Evolutionary conservation across 1,140 invertebrate genomes (phyloP).

Genomic region (Luehdorfia chinensis): DNA sequence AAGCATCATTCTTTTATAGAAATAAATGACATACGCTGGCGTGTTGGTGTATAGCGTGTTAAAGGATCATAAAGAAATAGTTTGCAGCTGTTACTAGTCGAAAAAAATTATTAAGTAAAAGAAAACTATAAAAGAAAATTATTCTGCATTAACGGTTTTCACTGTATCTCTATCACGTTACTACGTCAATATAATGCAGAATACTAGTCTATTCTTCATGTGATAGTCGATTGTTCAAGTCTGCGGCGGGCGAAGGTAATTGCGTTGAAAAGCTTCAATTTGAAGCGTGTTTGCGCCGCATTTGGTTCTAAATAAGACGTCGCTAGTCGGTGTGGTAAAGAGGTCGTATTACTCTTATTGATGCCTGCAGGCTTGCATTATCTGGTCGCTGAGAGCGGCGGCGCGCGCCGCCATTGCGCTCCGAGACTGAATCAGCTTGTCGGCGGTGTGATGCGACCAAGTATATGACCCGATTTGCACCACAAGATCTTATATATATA

Average conservation of each 20-base stretch:
- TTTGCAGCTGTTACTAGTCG: slow-evolving; percentile 10
- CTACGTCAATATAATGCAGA: slow-evolving; percentile 3
- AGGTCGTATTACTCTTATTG: slow-evolving; percentile 64
- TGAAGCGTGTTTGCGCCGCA: slow-evolving; percentile 50
- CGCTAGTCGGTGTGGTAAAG: slow-evolving; percentile 53
- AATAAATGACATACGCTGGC: slow-evolving; percentile 4
- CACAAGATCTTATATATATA: not conserved
- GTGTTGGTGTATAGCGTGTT: slow-evolving; percentile 7
- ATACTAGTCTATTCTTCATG: slow-evolving; percentile 1
- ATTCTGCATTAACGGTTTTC: not conserved
- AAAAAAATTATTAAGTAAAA: not conserved
- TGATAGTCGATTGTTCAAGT: slow-evolving; percentile 8
- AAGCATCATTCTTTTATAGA: slow-evolving; percentile 3
- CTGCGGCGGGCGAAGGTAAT: slow-evolving; percentile 44
- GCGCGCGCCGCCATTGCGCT: slow-evolving; percentile 21
- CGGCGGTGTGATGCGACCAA: slow-evolving; percentile 3
- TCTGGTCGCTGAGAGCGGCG: slow-evolving; percentile 35
- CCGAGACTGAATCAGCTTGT: not conserved
- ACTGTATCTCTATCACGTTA: too few species aligned
- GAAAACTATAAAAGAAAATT: not conserved
- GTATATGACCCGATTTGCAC: slow-evolving; percentile 8
- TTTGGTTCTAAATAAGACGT: slow-evolving; percentile 70
- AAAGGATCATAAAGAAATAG: slow-evolving; percentile 13
- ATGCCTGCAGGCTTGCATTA: slow-evolving; percentile 46
- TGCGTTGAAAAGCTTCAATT: slow-evolving; percentile 68